phyloP scores from a whole-genome alignment of 2,888 invertebrate species.

The Apodemia mormo region DNA sequence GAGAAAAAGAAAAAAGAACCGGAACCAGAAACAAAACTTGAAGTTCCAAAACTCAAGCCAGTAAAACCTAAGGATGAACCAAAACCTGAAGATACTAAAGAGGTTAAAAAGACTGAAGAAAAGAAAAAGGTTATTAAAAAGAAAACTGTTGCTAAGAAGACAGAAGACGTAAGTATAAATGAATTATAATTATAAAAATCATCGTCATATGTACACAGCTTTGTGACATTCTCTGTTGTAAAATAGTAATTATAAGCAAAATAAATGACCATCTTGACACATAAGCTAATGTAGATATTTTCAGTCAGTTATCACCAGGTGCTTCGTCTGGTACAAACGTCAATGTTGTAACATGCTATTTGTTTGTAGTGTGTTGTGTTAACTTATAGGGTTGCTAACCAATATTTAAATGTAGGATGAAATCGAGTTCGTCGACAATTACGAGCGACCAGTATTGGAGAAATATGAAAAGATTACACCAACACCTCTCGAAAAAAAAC shows the following conservation, averaged over 20 bases:
- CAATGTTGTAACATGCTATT: constrained; percentile 50
- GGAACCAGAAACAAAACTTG: constrained; percentile 80
- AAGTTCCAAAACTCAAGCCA: constrained; percentile 82
- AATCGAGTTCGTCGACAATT: constrained; percentile 85
- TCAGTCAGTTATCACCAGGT: neutral
- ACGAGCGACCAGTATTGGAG: constrained; percentile 88
- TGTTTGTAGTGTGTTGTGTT: constrained; percentile 53
- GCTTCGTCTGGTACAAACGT: neutral
- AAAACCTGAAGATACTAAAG: constrained; percentile 67
- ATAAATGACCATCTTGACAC: neutral
- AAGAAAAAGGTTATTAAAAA: constrained; percentile 73
- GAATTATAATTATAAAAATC: constrained; percentile 24
- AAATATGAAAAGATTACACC: constrained; percentile 84
- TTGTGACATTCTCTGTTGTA: constrained; percentile 30
- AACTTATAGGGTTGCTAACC: constrained; percentile 63
- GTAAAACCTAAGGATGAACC: constrained; percentile 77
- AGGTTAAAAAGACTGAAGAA: constrained; percentile 63
- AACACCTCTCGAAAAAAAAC: constrained; percentile 77
- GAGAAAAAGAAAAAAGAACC: constrained; percentile 75
- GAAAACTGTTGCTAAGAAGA: constrained; percentile 73
- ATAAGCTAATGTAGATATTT: neutral
- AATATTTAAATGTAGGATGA: constrained; percentile 69
- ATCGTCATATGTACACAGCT: constrained; percentile 50
- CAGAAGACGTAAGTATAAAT: constrained; percentile 70
- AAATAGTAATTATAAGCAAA: neutral